These are phyloP conservation scores for Sceloporus undulatus DNA, from an alignment of 2,113 vertebrate genomes.

Conservation along the genomic window DNA sequence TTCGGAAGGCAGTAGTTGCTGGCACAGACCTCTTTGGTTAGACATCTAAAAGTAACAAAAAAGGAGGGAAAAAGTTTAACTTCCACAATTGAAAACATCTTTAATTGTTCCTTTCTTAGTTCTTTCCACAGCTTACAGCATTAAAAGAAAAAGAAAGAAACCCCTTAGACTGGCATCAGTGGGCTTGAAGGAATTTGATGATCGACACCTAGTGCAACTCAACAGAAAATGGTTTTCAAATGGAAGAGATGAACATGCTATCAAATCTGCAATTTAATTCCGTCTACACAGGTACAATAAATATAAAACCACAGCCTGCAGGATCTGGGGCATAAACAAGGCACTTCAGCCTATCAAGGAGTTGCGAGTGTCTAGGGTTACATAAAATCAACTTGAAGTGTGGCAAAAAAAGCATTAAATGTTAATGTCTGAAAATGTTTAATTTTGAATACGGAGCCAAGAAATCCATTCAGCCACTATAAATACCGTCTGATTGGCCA, in stretches of 20 bases:
- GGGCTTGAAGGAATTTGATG: slow-evolving; percentile 35
- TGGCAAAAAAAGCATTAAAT: slow-evolving; percentile 74
- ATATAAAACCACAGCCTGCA: slow-evolving; percentile 63
- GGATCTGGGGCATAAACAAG: slow-evolving; percentile 66
- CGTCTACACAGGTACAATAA: slow-evolving; percentile 63
- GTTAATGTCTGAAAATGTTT: slow-evolving; percentile 79
- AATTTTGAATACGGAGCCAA: slow-evolving; percentile 76
- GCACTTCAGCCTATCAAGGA: slow-evolving; percentile 68
- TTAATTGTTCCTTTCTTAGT: background rate
- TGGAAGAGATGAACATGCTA: slow-evolving; percentile 57
- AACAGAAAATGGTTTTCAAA: slow-evolving; percentile 44
- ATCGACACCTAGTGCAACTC: slow-evolving; percentile 18
- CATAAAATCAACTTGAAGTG: slow-evolving; percentile 78
- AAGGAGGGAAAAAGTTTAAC: slow-evolving; percentile 51
- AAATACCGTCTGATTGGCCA: slow-evolving; percentile 79
- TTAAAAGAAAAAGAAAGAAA: background rate
- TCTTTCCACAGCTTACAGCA: background rate
- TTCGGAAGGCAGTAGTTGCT: slow-evolving; percentile 34
- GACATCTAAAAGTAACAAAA: slow-evolving; percentile 64
- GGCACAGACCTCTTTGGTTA: slow-evolving; percentile 57
- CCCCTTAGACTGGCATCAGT: background rate
- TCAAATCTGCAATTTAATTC: slow-evolving; percentile 67
- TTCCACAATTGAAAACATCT: slow-evolving; percentile 13
- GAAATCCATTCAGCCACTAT: slow-evolving; percentile 76
- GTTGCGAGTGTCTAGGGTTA: slow-evolving; percentile 72